Evolutionary conservation across 35 echinoderm and acorn worm genomes (phyloP).

Genomic region (Ophioderma brevispina): DNA sequence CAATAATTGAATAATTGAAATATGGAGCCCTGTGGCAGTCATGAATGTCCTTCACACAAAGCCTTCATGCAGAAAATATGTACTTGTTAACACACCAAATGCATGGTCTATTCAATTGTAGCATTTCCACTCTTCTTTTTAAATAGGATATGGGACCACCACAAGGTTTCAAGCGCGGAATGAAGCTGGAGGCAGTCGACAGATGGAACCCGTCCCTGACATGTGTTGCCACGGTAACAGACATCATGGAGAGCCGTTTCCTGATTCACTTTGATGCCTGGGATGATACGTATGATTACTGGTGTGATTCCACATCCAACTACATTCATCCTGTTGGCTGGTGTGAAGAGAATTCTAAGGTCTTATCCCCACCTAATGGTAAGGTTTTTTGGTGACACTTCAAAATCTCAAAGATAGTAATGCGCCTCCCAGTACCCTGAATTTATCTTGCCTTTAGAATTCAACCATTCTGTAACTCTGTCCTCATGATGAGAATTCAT

Average conservation of each 20-base stretch:
- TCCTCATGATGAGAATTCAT: no score
- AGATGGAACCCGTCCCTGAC: conserved; percentile 87
- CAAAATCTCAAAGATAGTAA: no score
- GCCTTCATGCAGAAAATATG: no score
- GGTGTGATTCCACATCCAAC: conserved; percentile 86
- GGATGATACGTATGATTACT: conserved; percentile 98
- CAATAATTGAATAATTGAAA: no score
- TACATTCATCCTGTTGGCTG: conserved; percentile 98
- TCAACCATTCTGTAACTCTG: no score
- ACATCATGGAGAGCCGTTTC: conserved; percentile 95
- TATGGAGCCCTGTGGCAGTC: no score
- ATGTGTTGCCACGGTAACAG: conserved; percentile 93
- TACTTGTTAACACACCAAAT: no score
- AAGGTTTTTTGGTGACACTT: not conserved
- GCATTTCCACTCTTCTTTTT: no score
- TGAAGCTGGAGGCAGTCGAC: conserved; percentile 97
- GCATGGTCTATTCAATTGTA: no score
- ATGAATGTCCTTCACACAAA: no score
- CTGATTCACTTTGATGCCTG: conserved; percentile 98
- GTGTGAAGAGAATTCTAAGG: conserved; percentile 85
- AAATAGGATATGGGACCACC: conserved; percentile 71
- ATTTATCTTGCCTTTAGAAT: no score
- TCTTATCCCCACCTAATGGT: conserved; percentile 93
- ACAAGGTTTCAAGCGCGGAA: conserved; percentile 90
- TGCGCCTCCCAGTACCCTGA: no score